Evolutionary conservation across 2,113 vertebrate species (phyloP), one percentile per base, ranked within the genome.

Genomic region (Naja naja): DNA sequence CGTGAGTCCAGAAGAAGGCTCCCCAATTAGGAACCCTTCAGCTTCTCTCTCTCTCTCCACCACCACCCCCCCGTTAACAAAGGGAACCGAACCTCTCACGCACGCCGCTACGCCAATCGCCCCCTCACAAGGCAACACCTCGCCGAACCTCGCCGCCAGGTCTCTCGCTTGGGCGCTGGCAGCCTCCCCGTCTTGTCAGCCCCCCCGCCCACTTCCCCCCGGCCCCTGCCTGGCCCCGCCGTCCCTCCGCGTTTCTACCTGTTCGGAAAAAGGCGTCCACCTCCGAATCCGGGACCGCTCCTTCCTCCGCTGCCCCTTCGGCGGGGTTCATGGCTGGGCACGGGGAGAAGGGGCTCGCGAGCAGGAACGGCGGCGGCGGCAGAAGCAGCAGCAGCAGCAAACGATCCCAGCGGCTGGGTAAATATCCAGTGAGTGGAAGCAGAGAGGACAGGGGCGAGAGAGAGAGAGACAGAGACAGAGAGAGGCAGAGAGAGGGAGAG

Each of bases 211-310:
- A 9, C 25, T 11, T 14, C 52, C 91, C 85, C 94, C 89, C 64
- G 85, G 85, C 92, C 93, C 89, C 52, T 91, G 74, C 94, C 89
- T 74, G 85, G 85, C 92, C 93, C 89, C 55, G 3, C 11, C 85
- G 90, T 87, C 95, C 89, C 87, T 90, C 94, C 89, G 18, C 43
- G 14, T n/a, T 60, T 96, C 58, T 98, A 98, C 98, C 98, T 98
- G 98, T 98, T 96, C 98, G 98, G 97, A 98, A 99, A 97, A 98
- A 99, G 92, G 98, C 98, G 93, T 98, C 98, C 97, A 98, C 98
- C 96, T 98, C 98, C 58, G 98, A 98, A 95, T 99, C 98, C 47
- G 97, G 97, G 6, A 97, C 98, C 96, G 98, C 98, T 94, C 97
- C 98, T 94, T 98, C 98, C 96, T 98, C 98, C 94, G 98, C 97